Percentiles rank a stretch among this genome's conserved stretches.
These are phyloP conservation scores for Procavia capensis DNA, from an alignment of 2,113 vertebrate species.

Conservation along the genomic window DNA sequence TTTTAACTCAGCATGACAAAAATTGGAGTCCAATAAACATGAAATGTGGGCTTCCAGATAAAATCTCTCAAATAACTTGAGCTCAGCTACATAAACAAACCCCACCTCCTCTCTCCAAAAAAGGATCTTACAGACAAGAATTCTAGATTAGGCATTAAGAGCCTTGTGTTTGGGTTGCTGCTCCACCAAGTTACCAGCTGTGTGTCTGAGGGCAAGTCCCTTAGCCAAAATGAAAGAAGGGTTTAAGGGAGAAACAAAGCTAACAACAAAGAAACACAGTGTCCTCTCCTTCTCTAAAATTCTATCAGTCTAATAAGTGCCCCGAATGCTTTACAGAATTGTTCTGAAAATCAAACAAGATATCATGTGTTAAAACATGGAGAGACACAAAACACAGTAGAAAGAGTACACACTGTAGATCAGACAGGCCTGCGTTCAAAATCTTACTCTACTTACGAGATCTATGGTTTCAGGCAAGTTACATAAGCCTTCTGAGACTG, in stretches of 20 bases:
- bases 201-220: background rate
- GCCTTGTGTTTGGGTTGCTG: background rate
- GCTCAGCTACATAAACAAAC: background rate
- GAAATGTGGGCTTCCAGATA: background rate
- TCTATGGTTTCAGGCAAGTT: constrained; percentile 40
- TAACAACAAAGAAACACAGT: too few relatives aligned
- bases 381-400: background rate
- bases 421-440: background rate
- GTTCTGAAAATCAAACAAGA: background rate
- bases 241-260: background rate
- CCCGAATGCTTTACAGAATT: background rate
- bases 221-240: background rate
- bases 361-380: background rate
- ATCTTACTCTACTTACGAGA: constrained; percentile 38
- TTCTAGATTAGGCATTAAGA: background rate
- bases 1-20: background rate
- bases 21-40: background rate
- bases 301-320: background rate
- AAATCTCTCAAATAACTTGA: constrained; percentile 14
- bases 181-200: background rate
- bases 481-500: background rate
- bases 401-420: background rate
- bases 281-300: background rate
- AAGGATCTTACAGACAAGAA: background rate
- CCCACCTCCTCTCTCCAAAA: too few relatives aligned